Evolutionary conservation across 2,113 vertebrate species (phyloP), one percentile per base, ranked within the genome.

Genomic region (Ciconia boyciana): DNA sequence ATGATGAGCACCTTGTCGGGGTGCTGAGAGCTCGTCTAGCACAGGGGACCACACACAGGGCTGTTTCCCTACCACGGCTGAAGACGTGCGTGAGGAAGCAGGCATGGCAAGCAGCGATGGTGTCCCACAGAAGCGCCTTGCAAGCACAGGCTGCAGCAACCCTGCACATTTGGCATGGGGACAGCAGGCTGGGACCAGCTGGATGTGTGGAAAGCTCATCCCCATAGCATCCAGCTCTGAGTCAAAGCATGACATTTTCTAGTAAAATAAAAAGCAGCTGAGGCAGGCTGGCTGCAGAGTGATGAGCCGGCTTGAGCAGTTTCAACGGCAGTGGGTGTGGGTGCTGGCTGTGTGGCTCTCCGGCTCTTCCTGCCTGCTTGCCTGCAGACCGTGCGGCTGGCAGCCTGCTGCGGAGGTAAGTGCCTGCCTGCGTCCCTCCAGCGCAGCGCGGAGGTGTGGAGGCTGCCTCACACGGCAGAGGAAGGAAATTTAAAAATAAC

Each of bases 261-360:
- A 69, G 71, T 31, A 74, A 94, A 97, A 96, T 91, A 89, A 91
- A 79, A 94, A 97, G 93, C 96, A 95, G 94, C 89, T 94, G 93
- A 94, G 58, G 93, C 81, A 69, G 84, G 84, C 87, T 92, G 83
- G 77, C 87, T 89, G 70, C 72, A 48, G 86, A 93, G 69, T 9
- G 79, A 93, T 61, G 90, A 96, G 83, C 68, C 3, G 13, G 90
- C 62, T 49, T 2, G 32, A 93, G 90, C 60, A 81, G 77, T 75
- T 71, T 62, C 29, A 66, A 64, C 39, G 83, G 88, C 90, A 55
- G 44, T 25, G 88, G 72, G 79, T 58, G 88, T 60, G 89, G 88
- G 86, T 76, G 86, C 71, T 74, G 69, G 72, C 82, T 82, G 77
- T 9, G 28, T 1, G 4, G 65, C 79, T 79, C 32, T 11, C 82